Percentiles rank a stretch among this genome's conserved stretches.
phyloP scores from a whole-genome alignment of 2,113 vertebrate species.

The Delphinus delphis region DNA sequence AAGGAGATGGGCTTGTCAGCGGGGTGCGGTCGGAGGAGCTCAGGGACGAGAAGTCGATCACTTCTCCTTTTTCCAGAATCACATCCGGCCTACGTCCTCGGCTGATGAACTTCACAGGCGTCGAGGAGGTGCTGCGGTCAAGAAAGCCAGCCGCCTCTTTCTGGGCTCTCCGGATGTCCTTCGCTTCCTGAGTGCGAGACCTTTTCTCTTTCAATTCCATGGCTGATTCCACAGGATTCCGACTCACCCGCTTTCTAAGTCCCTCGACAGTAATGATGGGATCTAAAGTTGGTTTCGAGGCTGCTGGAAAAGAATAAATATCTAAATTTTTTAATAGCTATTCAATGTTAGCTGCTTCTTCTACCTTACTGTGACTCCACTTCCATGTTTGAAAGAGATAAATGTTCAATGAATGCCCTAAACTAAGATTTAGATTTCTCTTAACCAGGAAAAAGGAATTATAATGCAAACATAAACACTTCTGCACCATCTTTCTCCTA shows the following conservation, averaged over 20 bases:
- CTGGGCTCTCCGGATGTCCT: slow-evolving; percentile 96
- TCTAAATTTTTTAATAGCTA: background rate
- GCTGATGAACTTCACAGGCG: slow-evolving; percentile 89
- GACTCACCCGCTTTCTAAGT: slow-evolving; percentile 90
- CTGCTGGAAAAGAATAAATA: slow-evolving; percentile 72
- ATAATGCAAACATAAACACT: slow-evolving; percentile 16
- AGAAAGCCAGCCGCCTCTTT: slow-evolving; percentile 91
- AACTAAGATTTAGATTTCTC: background rate
- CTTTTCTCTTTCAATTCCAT: slow-evolving; percentile 99
- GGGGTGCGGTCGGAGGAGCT: slow-evolving; percentile 96
- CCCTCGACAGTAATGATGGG: slow-evolving; percentile 95
- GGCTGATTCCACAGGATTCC: slow-evolving; percentile 94
- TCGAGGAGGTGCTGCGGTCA: slow-evolving; percentile 91
- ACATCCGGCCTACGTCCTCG: slow-evolving; percentile 86
- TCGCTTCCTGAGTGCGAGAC: slow-evolving; percentile 96
- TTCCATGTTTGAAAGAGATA: background rate
- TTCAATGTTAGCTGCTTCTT: background rate
- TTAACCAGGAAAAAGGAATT: slow-evolving; percentile 6
- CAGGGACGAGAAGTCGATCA: slow-evolving; percentile 96
- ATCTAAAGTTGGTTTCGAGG: slow-evolving; percentile 89
- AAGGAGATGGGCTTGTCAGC: slow-evolving; percentile 94
- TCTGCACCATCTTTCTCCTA: background rate
- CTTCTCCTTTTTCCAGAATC: slow-evolving; percentile 94
- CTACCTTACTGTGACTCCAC: background rate
- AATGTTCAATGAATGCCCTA: background rate